Conservation (phyloP, 35 echinoderm and acorn worm genomes). For the Anneissia japonica region DNA sequence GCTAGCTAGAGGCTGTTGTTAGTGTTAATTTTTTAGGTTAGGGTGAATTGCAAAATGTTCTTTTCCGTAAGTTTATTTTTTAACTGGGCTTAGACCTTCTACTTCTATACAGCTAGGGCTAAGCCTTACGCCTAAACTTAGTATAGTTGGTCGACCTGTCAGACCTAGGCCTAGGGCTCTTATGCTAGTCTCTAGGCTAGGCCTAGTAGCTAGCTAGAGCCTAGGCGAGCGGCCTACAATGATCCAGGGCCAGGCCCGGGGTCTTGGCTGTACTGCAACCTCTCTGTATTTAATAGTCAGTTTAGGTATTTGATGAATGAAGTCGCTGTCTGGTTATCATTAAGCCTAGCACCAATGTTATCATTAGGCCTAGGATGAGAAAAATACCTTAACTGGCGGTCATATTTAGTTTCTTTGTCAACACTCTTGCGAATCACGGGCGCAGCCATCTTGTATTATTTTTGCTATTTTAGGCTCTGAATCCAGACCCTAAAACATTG, state of each 20-base stretch:
- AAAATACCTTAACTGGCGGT: slow-evolving; percentile 79
- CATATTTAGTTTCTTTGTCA: slow-evolving; percentile 98
- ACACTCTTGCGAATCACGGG: slow-evolving; percentile 73
- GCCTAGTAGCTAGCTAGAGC: not conserved
- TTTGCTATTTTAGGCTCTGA: no score
- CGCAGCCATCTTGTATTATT: slow-evolving; percentile 62
- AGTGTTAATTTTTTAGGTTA: no score
- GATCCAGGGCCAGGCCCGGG: not conserved
- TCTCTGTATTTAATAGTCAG: not conserved
- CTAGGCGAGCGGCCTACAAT: not conserved
- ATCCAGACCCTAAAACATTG: no score
- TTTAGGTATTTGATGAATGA: not conserved
- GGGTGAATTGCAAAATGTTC: no score
- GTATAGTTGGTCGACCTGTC: no score
- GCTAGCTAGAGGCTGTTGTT: no score
- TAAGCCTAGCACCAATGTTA: not conserved
- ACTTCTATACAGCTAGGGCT: no score
- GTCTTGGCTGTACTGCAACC: not conserved
- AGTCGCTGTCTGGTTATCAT: not conserved
- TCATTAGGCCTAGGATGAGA: not conserved
- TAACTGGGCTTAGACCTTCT: no score
- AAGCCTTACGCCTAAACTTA: no score
- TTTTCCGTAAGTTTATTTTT: no score
- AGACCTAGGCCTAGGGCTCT: no score
- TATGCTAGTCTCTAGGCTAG: no score